Percentiles rank a stretch among this genome's conserved stretches.
Evolutionary conservation across 1,140 invertebrate genomes (phyloP).

Genomic region (Paralvinella palmiformis): DNA sequence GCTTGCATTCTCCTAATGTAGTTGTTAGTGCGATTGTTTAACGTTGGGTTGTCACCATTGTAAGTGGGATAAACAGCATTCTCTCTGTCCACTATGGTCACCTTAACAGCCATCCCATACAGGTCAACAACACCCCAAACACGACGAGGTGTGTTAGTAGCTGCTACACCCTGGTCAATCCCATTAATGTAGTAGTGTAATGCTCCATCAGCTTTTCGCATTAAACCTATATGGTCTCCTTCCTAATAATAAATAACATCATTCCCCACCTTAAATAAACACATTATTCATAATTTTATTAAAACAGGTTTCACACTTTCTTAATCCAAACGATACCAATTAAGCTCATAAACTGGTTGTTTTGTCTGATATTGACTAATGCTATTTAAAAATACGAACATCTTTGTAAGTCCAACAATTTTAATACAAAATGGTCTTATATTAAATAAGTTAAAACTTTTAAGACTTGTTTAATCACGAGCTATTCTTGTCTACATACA

Average conservation of each 20-base stretch:
- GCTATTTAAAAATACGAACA: too few relatives aligned
- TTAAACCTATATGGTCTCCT: slow-evolving; percentile 45
- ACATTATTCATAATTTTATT: neutral
- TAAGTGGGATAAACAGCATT: too few relatives aligned
- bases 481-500: too few relatives aligned
- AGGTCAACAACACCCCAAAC: slow-evolving; percentile 51
- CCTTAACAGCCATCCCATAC: slow-evolving; percentile 77
- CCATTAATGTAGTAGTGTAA: slow-evolving; percentile 50
- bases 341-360: too few relatives aligned
- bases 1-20: too few relatives aligned
- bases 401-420: too few relatives aligned
- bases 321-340: neutral
- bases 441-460: too few relatives aligned
- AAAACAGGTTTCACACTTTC: neutral
- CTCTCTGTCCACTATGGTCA: slow-evolving; percentile 71
- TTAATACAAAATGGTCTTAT: too few relatives aligned
- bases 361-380: too few relatives aligned
- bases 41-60: too few relatives aligned
- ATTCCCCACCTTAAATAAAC: neutral
- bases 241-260: slow-evolving; percentile 28
- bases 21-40: too few relatives aligned
- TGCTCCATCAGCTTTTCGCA: slow-evolving; percentile 38
- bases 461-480: too few relatives aligned
- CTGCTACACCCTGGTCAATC: slow-evolving; percentile 46
- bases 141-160: slow-evolving; percentile 34